Evolutionary conservation across 2,113 vertebrate species (phyloP), one percentile per base, ranked within the genome.

Genomic region (Tyto alba): DNA sequence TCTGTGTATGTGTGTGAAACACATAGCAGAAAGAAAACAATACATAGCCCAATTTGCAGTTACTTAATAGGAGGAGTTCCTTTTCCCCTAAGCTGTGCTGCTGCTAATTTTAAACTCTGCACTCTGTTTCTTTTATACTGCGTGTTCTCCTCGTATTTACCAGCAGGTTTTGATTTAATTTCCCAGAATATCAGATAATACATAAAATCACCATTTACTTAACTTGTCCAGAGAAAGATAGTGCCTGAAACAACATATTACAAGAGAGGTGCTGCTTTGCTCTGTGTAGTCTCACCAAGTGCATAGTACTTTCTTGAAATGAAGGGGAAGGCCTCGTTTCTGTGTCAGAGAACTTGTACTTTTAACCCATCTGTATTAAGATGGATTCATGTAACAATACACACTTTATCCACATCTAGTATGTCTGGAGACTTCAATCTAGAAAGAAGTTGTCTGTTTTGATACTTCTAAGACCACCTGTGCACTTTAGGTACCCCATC

Each of bases 251-350:
- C 34, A 85, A n/a, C 14, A 75, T 63, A 85, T 85, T 41, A 63
- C 16, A 30, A 40, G 48, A 41, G 52, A 27, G 34, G 13, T 79
- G 27, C 16, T 79, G 7, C 36, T 85, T 76, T 79, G 9, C 63
- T 79, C 6, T 6, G 2, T 47, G 0, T 48, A 26, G 50, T 69
- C 38, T 27, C 15, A 19, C 4, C 2, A 3, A 68, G 26, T 67
- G 17, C 38, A 11, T 2, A 1, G n/a, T 68, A 26, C 63, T 72
- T 64, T 72, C 52, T 30, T 9, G 5, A 83, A 76, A 71, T 53
- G 25, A 60, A 86, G 20, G 68, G 56, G 23, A 75, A 52, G 17
- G 8, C 23, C 11, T 55, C 60, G 7, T 89, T 90, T 63, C 34
- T 67, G 7, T 69, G 25, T 59, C n/a, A 69, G 50, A 78, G 21